Conservation (phyloP, 30 jellyfish, hydroid and myxozoan species). For the Clytia hemisphaerica region DNA sequence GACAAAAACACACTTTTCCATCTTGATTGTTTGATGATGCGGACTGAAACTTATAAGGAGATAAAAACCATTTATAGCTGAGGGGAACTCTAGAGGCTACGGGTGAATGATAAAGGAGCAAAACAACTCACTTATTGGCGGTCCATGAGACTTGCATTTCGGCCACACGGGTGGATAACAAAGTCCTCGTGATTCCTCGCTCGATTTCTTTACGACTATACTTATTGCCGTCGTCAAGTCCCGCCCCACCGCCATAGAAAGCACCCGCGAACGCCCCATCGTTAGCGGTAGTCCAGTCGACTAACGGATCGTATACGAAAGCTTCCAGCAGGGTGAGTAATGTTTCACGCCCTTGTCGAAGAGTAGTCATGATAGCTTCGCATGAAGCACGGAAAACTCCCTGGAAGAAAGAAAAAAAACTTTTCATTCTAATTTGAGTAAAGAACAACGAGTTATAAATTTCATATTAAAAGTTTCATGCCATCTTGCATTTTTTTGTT, state of each 20-base stretch:
- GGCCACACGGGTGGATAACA: conserved; percentile 89
- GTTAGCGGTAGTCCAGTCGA: conserved; percentile 98
- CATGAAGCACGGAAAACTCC: conserved; percentile 91
- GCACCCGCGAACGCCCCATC: conserved; percentile 99
- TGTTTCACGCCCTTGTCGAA: conserved; percentile 92
- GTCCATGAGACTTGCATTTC: conserved; percentile 95
- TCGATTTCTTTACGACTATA: conserved; percentile 92
- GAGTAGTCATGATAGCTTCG: conserved; percentile 67
- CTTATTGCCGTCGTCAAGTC: conserved; percentile 67
- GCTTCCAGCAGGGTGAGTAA: conserved; percentile 96
- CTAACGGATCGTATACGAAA: conserved; percentile 94
- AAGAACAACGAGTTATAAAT: too few species aligned
- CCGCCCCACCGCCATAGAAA: conserved; percentile 95
- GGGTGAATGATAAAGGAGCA: too few species aligned
- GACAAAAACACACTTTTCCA: too few species aligned
- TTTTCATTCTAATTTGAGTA: too few species aligned
- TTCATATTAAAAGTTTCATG: too few species aligned
- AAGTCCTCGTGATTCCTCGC: conserved; percentile 85
- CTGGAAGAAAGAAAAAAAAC: conserved; percentile 4
- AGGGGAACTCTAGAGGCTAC: too few species aligned
- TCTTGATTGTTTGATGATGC: too few species aligned
- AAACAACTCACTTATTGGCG: conserved; percentile 49
- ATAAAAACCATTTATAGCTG: too few species aligned
- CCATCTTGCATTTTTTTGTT: too few species aligned
- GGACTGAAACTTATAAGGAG: too few species aligned